Evolutionary conservation across 2,797 vertebrate genomes (phyloP), one percentile per base, ranked within the genome.

Genomic region (Platalea minor): DNA sequence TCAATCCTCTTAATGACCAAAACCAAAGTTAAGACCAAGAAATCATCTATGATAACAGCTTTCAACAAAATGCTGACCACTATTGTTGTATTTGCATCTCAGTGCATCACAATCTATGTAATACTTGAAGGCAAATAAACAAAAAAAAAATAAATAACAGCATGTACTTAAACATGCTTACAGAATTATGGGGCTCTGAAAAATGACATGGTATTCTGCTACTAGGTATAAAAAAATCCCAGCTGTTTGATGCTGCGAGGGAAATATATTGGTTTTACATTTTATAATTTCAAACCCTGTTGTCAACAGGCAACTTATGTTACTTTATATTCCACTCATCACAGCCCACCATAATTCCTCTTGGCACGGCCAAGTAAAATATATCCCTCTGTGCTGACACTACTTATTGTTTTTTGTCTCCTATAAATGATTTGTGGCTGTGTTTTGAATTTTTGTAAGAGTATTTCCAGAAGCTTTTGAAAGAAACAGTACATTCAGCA

Each of bases 341-440:
- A 96, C 95, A 97, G 57, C 90, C 81, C 45, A 60, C 95, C 68
- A 81, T 98, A 98, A 98, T 96, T 98, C 95, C 95, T 98, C 91
- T 86, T 97, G 96, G 90, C 97, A 97, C 6, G 7, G 85, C 89
- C 95, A 96, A 98, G 93, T 97, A 93, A 98, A 98, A 98, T 97
- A 98, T 95, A 97, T 95, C 78, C 91, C 88, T 96, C 89, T 83
- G 79, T 96, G 96, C 97, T 97, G 97, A 97, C 96, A 96, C 93
- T 96, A 95, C 97, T 98, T 97, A 97, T 89, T 98, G 96, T 94
- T 97, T 98, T 97, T 97, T 97, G 97, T 98, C 97, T 98, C 92
- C 90, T 97, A 94, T 89, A 98, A 97, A 95, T 98, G 97, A 98
- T 98, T 97, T 97, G 98, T 97, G 88, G 53, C 86, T 95, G 64